Conservation (phyloP, 2,888 invertebrate species). For the Chydorus sphaericus region DNA sequence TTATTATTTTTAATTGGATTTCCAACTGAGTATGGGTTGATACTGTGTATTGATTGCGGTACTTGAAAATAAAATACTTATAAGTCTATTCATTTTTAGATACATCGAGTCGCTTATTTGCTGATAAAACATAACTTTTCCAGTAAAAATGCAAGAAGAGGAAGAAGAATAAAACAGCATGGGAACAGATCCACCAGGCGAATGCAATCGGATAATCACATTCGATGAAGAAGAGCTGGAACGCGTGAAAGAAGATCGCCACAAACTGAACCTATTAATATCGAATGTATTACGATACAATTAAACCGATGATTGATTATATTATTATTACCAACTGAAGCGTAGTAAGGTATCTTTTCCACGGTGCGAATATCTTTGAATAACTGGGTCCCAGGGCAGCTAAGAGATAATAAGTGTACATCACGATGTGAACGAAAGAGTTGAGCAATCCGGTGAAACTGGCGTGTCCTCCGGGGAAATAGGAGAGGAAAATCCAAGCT, state of each 20-base stretch:
- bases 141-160: constrained; percentile 39
- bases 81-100: too few species aligned
- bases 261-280: constrained; percentile 75
- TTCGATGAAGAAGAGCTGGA: constrained; percentile 76
- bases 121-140: too few species aligned
- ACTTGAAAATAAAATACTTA: too few species aligned
- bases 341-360: neutral
- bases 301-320: too few species aligned
- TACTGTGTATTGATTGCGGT: too few species aligned
- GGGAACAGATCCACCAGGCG: constrained; percentile 90
- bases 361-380: too few species aligned
- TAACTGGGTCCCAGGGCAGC: neutral
- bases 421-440: neutral
- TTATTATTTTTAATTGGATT: too few species aligned
- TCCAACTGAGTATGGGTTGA: too few species aligned
- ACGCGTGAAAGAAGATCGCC: constrained; percentile 77
- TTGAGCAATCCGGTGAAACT: neutral
- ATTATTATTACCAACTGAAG: too few species aligned
- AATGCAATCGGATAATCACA: constrained; percentile 76
- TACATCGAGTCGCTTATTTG: too few species aligned
- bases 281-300: too few species aligned
- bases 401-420: neutral
- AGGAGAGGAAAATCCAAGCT: neutral
- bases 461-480: neutral
- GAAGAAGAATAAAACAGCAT: constrained; percentile 85